These are phyloP conservation scores for Eremophila alpestris DNA, from an alignment of 2,797 vertebrate genomes.

Conservation along the genomic window DNA sequence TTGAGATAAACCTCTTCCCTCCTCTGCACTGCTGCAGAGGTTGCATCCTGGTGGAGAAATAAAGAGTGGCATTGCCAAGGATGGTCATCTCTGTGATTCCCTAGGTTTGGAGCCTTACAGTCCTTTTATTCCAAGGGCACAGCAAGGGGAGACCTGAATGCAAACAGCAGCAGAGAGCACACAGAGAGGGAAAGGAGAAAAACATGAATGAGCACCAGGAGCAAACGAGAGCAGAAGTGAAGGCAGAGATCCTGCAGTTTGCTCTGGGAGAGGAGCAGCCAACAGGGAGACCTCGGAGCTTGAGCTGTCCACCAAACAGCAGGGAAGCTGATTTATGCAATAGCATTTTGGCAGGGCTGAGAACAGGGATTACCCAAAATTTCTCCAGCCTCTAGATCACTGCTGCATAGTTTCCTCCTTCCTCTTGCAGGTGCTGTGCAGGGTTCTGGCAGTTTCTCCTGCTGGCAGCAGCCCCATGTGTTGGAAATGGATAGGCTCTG, in stretches of 20 bases:
- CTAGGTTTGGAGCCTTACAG: not conserved
- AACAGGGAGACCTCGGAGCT: not conserved
- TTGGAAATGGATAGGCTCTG: slow-evolving; percentile 2
- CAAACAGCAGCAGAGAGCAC: not conserved
- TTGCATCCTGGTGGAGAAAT: not conserved
- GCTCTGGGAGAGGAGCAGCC: not conserved
- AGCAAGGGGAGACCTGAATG: not conserved
- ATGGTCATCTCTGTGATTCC: not conserved
- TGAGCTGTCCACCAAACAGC: not conserved
- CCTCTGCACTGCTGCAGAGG: not conserved
- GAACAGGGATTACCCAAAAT: not conserved
- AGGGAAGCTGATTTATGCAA: not conserved
- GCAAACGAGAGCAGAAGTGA: fast-evolving
- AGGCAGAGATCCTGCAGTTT: not conserved
- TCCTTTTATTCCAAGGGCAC: not conserved
- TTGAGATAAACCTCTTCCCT: not conserved
- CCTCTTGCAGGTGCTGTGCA: not conserved
- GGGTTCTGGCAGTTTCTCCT: not conserved
- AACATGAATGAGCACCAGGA: not conserved
- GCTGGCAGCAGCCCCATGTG: fast-evolving
- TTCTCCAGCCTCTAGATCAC: not conserved
- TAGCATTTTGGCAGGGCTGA: not conserved
- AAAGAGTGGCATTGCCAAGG: not conserved
- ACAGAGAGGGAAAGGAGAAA: not conserved
- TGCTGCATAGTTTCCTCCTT: not conserved